Conservation (phyloP, 2,797 vertebrate genomes). For the Enteromius viviparus region DNA sequence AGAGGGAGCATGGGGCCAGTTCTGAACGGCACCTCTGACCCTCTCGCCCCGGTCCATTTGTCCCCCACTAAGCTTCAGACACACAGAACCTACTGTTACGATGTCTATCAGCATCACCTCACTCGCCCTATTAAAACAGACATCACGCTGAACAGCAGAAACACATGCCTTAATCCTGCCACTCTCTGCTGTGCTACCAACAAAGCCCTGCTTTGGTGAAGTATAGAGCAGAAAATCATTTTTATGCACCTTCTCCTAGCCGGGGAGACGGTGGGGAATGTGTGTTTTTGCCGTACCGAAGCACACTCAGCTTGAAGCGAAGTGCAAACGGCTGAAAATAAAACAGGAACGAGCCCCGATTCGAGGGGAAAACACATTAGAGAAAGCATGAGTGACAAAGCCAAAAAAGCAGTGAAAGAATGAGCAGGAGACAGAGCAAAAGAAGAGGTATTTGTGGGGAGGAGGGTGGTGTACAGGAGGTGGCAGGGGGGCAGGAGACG, state of each 20-base stretch:
- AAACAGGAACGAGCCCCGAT: constrained; percentile 54
- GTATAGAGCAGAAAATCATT: constrained; percentile 64
- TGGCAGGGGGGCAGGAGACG: constrained; percentile 70
- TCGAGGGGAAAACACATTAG: constrained; percentile 18
- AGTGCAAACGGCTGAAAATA: constrained; percentile 68
- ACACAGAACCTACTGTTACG: constrained; percentile 75
- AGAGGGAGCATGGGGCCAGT: constrained; percentile 43
- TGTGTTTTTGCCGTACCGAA: constrained; percentile 58
- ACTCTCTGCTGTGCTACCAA: constrained; percentile 44
- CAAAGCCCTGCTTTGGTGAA: constrained; percentile 68
- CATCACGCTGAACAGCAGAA: constrained; percentile 69
- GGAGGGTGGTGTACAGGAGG: constrained; percentile 54
- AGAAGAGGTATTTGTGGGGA: constrained; percentile 61
- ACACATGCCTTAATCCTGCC: constrained; percentile 52
- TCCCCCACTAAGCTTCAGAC: constrained; percentile 59
- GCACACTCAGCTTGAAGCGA: constrained; percentile 71
- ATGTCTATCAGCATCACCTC: constrained; percentile 58
- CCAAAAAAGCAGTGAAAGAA: constrained; percentile 41
- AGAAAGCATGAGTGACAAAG: constrained; percentile 33
- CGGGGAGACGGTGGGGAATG: constrained; percentile 48
- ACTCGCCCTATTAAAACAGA: constrained; percentile 72
- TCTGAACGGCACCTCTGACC: constrained; percentile 56
- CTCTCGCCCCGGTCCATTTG: constrained; percentile 38
- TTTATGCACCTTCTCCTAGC: constrained; percentile 62
- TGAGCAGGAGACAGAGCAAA: constrained; percentile 57